Percentiles rank a stretch among this genome's conserved stretches.
Conservation (phyloP, 2,888 invertebrate genomes). For the Mycalesis mineus region DNA sequence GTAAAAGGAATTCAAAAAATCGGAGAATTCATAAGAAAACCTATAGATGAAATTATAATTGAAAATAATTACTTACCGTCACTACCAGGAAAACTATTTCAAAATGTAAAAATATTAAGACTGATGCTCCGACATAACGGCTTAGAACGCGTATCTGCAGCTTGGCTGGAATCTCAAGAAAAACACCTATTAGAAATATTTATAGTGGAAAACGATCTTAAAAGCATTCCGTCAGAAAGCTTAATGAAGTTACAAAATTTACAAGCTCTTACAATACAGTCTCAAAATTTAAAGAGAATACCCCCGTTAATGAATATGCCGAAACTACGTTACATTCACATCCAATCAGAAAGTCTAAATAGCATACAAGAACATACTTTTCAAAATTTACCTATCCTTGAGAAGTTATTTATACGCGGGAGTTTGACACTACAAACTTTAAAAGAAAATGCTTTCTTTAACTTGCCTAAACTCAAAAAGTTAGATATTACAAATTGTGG, state of each 20-base stretch:
- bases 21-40: slow-evolving; percentile 81
- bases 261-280: slow-evolving; percentile 90
- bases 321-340: slow-evolving; percentile 84
- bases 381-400: slow-evolving; percentile 83
- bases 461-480: slow-evolving; percentile 81
- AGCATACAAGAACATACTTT: slow-evolving; percentile 84
- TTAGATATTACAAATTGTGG: slow-evolving; percentile 88
- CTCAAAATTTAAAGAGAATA: slow-evolving; percentile 84
- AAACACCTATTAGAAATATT: slow-evolving; percentile 88
- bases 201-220: slow-evolving; percentile 88
- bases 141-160: slow-evolving; percentile 87
- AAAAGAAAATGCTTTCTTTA: slow-evolving; percentile 85
- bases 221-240: slow-evolving; percentile 88
- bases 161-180: slow-evolving; percentile 89
- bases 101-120: slow-evolving; percentile 84
- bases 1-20: slow-evolving; percentile 85
- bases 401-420: slow-evolving; percentile 85
- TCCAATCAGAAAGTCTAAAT: slow-evolving; percentile 82
- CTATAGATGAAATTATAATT: slow-evolving; percentile 90
- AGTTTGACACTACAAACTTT: slow-evolving; percentile 82
- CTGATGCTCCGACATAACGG: slow-evolving; percentile 91
- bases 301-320: slow-evolving; percentile 85
- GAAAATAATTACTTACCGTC: slow-evolving; percentile 92
- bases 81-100: slow-evolving; percentile 89
- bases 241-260: slow-evolving; percentile 84